Conservation (phyloP, 2,113 vertebrate genomes). For the Corythoichthys haematopterus region DNA sequence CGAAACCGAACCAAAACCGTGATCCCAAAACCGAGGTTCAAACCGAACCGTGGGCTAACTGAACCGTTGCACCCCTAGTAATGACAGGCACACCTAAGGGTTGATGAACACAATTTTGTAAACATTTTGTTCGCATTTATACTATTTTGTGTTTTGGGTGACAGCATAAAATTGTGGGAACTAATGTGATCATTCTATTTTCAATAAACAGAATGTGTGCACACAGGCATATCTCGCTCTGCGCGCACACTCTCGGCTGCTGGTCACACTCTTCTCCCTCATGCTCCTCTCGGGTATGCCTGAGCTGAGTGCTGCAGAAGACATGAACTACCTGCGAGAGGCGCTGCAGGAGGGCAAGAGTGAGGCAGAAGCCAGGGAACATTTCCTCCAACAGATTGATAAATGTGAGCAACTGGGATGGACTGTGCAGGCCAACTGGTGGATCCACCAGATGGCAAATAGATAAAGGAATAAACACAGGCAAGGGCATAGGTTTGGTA, state of each 20-base stretch:
- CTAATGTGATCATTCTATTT: not conserved
- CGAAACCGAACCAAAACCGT: no score
- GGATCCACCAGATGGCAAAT: conserved; percentile 69
- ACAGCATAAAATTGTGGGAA: not conserved
- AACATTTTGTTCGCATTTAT: no score
- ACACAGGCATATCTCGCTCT: conserved; percentile 71
- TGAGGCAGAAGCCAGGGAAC: conserved; percentile 58
- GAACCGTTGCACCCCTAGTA: no score
- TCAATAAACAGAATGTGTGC: conserved; percentile 66
- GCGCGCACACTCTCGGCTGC: conserved; percentile 68
- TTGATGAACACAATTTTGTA: no score
- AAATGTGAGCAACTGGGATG: conserved; percentile 67
- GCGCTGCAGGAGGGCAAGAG: conserved; percentile 67
- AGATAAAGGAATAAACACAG: not conserved
- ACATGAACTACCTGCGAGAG: conserved; percentile 72
- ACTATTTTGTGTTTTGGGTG: not conserved
- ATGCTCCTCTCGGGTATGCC: conserved; percentile 78
- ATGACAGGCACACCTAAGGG: no score
- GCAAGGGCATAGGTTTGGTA: no score
- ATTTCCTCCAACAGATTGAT: conserved; percentile 70
- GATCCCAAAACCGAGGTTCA: no score
- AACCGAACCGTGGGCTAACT: no score
- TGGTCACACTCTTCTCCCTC: conserved; percentile 76
- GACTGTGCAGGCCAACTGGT: conserved; percentile 77
- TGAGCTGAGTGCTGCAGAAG: conserved; percentile 68